Evolutionary conservation across 2,888 invertebrate species (phyloP), one percentile per base, ranked within the genome.

Genomic region (Apodemia duryi): DNA sequence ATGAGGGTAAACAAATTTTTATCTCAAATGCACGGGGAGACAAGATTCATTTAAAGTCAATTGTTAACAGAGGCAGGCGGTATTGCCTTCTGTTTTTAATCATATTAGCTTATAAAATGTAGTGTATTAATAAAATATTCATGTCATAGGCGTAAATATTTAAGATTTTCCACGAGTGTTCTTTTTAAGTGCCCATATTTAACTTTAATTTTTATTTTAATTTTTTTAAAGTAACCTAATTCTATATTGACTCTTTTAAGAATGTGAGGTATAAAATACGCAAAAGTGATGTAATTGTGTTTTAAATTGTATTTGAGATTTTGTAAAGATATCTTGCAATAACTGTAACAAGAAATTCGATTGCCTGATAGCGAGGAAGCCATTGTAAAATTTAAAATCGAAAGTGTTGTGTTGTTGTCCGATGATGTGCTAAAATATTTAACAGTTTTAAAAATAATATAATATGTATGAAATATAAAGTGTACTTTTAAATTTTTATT

Each of bases 1-100:
- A 57, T 51, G 65, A 28, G 65, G 65, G 65, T 65, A 65, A 65
- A 65, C 41, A n/a, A 49, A 61, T 61, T 13, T 61, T 29, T 61
- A 65, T 65, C 65, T 43, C 43, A 38, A 35, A 21, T 64, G 32
- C 35, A 61, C 46, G 7, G 29, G 32, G 11, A 52, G 11, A n/a
- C 51, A 29, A 52, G 57, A 6, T n/a, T 41, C 29, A 62, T 49
- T 52, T 35, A 11, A 49, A 61, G 38, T 10, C 28, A 41, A 65
- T 6, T 13, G 35, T 35, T 2, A 60, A 35, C n/a, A 60, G 60
- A 60, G 35, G 32, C 32, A 35, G 13, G 35, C 6, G 32, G 60
- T 60, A 21, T 54, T 28, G 28, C 43, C 11, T 43, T 43, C 11
- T 38, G 13, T 6, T 13, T 13, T 43, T 41, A 41, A 9, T 43